Evolutionary conservation across 2,888 invertebrate genomes (phyloP), one percentile per base, ranked within the genome.

Genomic region (Machimus rusticus): DNA sequence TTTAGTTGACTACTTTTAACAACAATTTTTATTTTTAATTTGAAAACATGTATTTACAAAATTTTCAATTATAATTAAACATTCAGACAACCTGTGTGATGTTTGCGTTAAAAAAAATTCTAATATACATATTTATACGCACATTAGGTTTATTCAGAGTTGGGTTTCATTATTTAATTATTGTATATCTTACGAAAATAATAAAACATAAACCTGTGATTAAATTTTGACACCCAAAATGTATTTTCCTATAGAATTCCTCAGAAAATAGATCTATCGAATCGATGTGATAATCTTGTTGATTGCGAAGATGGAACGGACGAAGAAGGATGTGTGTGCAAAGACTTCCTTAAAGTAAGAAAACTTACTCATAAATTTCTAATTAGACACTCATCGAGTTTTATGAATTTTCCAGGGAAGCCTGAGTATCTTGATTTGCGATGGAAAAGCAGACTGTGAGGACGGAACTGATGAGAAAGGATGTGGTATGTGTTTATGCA

Each of bases 251-350:
- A 14, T 16, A 96, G 96, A 88, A 94, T 96, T 89, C 91, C 93
- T 0, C 96, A 97, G 93, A 93, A 93, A 9, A 94, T 97, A 87
- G 93, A 95, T 0, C 92, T 93, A 34, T 89, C 91, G 2, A 93
- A 94, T 89, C 94, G 94, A 39, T 97, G 97, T 91, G 94, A 97
- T 90, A 94, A 94, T 74, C 93, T 94, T 87, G 92, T 94, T 23
- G 96, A 97, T 90, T 97, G 97, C 91, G 96, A 97, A 92, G 97
- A 97, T 93, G 96, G 95, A 5, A 95, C 95, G 0, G 97, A 97
- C 91, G 97, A 97, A 92, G 91, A 94, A 5, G 93, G 94, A 88
- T 97, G 97, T 91, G 94, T 94, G 0, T 97, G 97, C 90, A 93
- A 93, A n/a, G 96, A 97, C 90, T 95, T 95, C 90, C 92, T 97